Base-by-base conservation (phyloP, 2,888 invertebrate genomes). In the Scrobipalpa atriplicella region DNA sequence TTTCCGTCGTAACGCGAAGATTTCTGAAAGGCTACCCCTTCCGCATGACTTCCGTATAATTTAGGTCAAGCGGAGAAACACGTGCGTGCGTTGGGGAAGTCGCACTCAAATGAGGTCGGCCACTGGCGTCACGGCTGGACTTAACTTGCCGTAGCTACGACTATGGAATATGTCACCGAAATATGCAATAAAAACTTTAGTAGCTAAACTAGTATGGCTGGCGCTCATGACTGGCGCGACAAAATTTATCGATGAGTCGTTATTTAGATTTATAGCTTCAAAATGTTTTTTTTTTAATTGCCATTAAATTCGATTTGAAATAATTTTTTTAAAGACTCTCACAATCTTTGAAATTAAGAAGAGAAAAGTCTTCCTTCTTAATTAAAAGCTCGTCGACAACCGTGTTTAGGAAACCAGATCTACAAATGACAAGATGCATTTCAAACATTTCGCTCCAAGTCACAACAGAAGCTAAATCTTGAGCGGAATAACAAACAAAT, bases 41-140 rank as follows among this genome's bases (percentile, higher is more conserved):
- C 70, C 73, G 70, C 61, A 70, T 75, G 76, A 74, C 75, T 78
- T 71, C 72, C 69, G 68, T 68, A 73, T 73, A 75, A 82, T 84
- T 79, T 88, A 82, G 89, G 89, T 89, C 90, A 87, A 72, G 81
- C 76, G 77, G 75, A 75, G 72, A 21, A 64, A 69, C 73, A 78
- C 77, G 78, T 77, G 79, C 77, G 80, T 79, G 79, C 77, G 78
- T 39, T 79, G 78, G 80, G 76, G 77, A 80, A 79, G 75, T 77
- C 75, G 72, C 76, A 73, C 73, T 71, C 69, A 73, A 88, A 86
- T 78, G 82, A 79, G 85, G 86, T 84, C 86, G 82, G 73, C 70
- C 71, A 71, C 70, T 75, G 69, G 64, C 62, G 67, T 38, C 43
- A 38, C 60, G 61, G 56, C 19, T 67, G 68, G 64, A 68, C 64